Evolutionary conservation across 2,113 vertebrate species (phyloP), one percentile per base, ranked within the genome.

Genomic region (Tragulus kanchil): DNA sequence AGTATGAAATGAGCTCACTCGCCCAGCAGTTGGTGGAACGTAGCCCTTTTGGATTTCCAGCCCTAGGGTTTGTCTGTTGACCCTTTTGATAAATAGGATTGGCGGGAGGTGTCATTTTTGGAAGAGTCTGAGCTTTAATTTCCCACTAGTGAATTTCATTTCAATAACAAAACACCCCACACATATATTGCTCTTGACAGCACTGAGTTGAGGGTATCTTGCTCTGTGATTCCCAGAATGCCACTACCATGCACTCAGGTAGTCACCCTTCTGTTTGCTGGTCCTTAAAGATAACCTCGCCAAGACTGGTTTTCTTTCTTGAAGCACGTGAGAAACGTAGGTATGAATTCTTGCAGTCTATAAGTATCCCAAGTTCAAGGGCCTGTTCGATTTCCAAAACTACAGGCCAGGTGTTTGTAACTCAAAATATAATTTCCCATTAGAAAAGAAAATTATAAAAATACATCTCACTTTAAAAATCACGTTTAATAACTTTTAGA

Each of bases 371-470:
- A 64, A 85, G 48, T 42, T 81, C n/a, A 17, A 48, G 26, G 42
- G 2, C 25, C 36, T 85, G 31, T 59, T 45, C 14, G n/a, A 81
- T 85, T 91, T 95, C 56, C 59, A 93, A 95, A 62, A 79, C 58
- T 85, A 10, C 8, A n/a, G 26, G 62, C 56, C 48, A 26, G n/a
- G 48, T 25, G 12, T 88, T 67, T 89, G 21, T 67, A 54, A 91
- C 36, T 28, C 77, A 89, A 81, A 94, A 90, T 88, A 88, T 62
- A 73, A 64, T 83, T 82, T 93, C 14, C 61, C 9, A 48, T 73
- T 65, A 95, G 73, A 50, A 90, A 91, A 50, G 87, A 91, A 96
- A 85, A 54, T 36, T 14, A 31, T 25, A 21, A 26, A 65, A 62
- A 89, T 28, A 45, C 25, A 61, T 81, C n/a, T 90, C 52, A 56